Evolutionary conservation across 2,797 vertebrate genomes (phyloP).

Genomic region (Trichosurus vulpecula): DNA sequence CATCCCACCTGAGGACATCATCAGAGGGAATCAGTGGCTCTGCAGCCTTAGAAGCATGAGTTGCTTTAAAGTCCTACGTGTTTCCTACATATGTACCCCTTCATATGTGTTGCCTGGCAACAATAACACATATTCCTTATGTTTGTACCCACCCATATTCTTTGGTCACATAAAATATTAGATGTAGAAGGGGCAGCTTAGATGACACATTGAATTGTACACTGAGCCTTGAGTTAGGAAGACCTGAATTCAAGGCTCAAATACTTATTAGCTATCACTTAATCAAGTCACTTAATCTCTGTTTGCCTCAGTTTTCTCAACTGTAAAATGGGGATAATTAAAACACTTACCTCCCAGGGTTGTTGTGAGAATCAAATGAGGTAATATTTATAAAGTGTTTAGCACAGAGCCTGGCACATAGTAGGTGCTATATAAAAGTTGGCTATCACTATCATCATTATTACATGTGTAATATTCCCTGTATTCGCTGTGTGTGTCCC

Average conservation of each 20-base stretch:
- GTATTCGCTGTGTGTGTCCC: neutral
- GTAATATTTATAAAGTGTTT: neutral
- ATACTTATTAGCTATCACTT: neutral
- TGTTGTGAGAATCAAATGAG: neutral
- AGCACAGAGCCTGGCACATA: neutral
- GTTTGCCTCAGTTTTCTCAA: neutral
- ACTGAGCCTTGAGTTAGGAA: neutral
- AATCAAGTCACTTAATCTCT: neutral
- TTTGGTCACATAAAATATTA: neutral
- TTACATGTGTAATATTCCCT: neutral
- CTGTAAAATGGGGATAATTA: neutral
- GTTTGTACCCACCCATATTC: neutral
- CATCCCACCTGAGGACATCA: neutral
- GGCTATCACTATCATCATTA: neutral
- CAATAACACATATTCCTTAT: neutral
- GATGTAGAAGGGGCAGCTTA: neutral
- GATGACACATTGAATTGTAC: neutral
- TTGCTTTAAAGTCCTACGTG: neutral
- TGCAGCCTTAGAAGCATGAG: neutral
- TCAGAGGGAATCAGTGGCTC: neutral
- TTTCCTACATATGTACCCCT: neutral
- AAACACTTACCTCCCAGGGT: neutral
- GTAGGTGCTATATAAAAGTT: neutral
- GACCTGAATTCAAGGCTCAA: neutral
- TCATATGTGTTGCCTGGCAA: neutral